Conservation (phyloP, 2,113 vertebrate genomes). For the rat (Rattus norvegicus) region GRCr8 NC_086023.1:139259001-139259500, state of each 20-base stretch:
- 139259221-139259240: not conserved
- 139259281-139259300: not conserved
- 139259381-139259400: not conserved
- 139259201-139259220: not conserved
- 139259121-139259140: not conserved
- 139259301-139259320: not conserved
- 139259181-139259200: not conserved
- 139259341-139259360: not conserved
- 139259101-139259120: not conserved
- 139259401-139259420: not conserved
- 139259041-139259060: not conserved
- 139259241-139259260: not conserved
- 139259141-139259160: not conserved
- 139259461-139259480: not conserved
- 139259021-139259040: not conserved
- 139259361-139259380: not conserved
- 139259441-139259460: not conserved
- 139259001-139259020: not conserved
- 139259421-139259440: not conserved
- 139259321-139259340: not conserved
- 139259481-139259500: not conserved
- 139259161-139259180: not conserved
- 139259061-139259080: not conserved
- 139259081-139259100: not conserved
- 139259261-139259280: not conserved